A percentile compares a stretch with the other conserved stretches of the same genome.
Evolutionary conservation across 2,888 invertebrate genomes (phyloP).

Genomic region (Branchellion lobata): DNA sequence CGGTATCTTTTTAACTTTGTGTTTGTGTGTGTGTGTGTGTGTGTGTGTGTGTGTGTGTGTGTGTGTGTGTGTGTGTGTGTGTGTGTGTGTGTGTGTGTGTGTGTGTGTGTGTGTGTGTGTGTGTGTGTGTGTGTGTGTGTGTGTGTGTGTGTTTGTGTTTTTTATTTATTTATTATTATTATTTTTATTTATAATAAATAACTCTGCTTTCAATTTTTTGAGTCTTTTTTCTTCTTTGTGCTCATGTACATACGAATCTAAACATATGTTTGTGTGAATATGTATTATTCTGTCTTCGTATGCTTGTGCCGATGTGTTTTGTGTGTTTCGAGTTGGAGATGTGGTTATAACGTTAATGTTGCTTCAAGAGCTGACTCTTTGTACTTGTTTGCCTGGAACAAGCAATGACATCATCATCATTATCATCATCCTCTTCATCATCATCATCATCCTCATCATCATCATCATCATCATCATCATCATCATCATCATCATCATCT

Average conservation of each 20-base stretch:
- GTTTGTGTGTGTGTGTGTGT: no score
- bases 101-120: no score
- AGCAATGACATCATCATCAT: neutral
- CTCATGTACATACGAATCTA: neutral
- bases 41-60: no score
- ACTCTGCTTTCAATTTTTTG: no score
- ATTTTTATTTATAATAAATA: no score
- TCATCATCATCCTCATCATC: slow-evolving; percentile 35
- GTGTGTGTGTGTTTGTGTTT: no score
- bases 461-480: slow-evolving; percentile 21
- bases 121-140: no score
- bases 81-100: no score
- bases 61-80: no score
- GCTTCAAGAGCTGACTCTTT: neutral
- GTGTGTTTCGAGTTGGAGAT: neutral
- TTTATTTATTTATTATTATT: no score
- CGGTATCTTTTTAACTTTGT: no score
- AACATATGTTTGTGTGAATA: neutral
- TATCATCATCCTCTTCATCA: slow-evolving; percentile 35
- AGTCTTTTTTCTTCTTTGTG: slow-evolving; percentile 1
- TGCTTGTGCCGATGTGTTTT: no score
- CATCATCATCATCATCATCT: slow-evolving; percentile 17
- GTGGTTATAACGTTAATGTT: neutral
- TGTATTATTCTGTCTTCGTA: neutral
- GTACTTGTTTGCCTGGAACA: neutral